Percentiles rank a stretch among this genome's conserved stretches.
phyloP scores from a whole-genome alignment of 2,888 invertebrate genomes.

The Eilema caniola region DNA sequence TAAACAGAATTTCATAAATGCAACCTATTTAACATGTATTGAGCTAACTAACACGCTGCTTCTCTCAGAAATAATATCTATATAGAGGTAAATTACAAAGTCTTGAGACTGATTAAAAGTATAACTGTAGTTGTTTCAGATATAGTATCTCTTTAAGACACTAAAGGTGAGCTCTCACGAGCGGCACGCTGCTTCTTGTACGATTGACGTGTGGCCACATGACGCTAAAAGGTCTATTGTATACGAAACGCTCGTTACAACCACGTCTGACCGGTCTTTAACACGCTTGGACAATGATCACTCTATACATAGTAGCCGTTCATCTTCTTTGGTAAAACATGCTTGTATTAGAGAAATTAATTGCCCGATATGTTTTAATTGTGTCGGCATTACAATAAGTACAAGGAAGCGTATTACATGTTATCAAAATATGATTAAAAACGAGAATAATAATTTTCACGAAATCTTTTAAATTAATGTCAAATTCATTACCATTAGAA shows the following conservation, averaged over 20 bases:
- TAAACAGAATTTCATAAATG: not conserved
- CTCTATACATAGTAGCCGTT: slow-evolving; percentile 79
- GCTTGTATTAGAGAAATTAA: slow-evolving; percentile 58
- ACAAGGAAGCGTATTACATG: not conserved
- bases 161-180: slow-evolving; percentile 74
- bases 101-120: slow-evolving; percentile 39
- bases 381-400: slow-evolving; percentile 40
- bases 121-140: slow-evolving; percentile 39
- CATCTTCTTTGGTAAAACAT: slow-evolving; percentile 64
- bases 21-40: not conserved
- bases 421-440: not conserved
- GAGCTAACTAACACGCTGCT: not conserved
- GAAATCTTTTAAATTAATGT: not conserved
- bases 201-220: slow-evolving; percentile 83
- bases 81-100: slow-evolving; percentile 7
- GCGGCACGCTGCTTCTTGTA: slow-evolving; percentile 62
- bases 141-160: slow-evolving; percentile 53
- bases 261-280: slow-evolving; percentile 83
- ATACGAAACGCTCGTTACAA: slow-evolving; percentile 84
- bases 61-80: not conserved
- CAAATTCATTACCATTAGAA: not conserved
- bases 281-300: slow-evolving; percentile 84
- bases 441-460: not conserved
- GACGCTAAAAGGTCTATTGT: slow-evolving; percentile 87
- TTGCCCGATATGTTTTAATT: slow-evolving; percentile 55